Evolutionary conservation across 2,797 vertebrate genomes (phyloP).

Genomic region (Rhyacichthys aspro): DNA sequence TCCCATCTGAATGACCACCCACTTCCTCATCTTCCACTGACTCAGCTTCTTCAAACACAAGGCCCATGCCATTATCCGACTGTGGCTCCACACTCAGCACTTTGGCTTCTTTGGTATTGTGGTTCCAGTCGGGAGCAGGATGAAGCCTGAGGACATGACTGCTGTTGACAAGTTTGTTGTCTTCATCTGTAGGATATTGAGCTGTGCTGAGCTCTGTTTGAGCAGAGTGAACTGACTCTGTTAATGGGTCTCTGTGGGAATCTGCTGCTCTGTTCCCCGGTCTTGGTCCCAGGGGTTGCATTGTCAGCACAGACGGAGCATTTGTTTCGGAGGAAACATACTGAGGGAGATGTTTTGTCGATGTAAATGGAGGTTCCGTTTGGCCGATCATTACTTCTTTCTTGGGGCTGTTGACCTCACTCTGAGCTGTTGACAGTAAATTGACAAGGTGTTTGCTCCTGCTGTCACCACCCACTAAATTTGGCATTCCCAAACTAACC

Average conservation of each 20-base stretch:
- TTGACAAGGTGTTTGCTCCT: constrained; percentile 67
- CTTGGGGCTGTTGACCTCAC: constrained; percentile 63
- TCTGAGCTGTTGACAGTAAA: constrained; percentile 66
- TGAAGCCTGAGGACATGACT: constrained; percentile 82
- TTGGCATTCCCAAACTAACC: constrained; percentile 45
- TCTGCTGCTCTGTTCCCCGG: constrained; percentile 57
- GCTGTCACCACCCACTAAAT: constrained; percentile 37
- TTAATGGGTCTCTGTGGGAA: constrained; percentile 69
- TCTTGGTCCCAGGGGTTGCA: constrained; percentile 64
- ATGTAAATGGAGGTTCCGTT: constrained; percentile 64
- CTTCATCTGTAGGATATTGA: constrained; percentile 70
- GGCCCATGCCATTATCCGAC: constrained; percentile 63
- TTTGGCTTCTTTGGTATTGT: constrained; percentile 53
- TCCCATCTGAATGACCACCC: constrained; percentile 38
- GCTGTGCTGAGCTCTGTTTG: constrained; percentile 63
- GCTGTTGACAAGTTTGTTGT: constrained; percentile 67
- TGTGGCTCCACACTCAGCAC: constrained; percentile 48
- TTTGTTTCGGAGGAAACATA: constrained; percentile 63
- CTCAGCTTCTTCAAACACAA: constrained; percentile 80
- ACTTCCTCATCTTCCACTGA: constrained; percentile 51
- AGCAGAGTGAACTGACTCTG: constrained; percentile 61
- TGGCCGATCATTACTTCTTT: constrained; percentile 55
- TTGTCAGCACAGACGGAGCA: constrained; percentile 65
- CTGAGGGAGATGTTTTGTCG: constrained; percentile 61
- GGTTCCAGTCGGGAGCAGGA: constrained; percentile 71